These are phyloP conservation scores for Scyliorhinus canicula DNA, from an alignment of 2,797 vertebrate genomes.

Conservation along the genomic window DNA sequence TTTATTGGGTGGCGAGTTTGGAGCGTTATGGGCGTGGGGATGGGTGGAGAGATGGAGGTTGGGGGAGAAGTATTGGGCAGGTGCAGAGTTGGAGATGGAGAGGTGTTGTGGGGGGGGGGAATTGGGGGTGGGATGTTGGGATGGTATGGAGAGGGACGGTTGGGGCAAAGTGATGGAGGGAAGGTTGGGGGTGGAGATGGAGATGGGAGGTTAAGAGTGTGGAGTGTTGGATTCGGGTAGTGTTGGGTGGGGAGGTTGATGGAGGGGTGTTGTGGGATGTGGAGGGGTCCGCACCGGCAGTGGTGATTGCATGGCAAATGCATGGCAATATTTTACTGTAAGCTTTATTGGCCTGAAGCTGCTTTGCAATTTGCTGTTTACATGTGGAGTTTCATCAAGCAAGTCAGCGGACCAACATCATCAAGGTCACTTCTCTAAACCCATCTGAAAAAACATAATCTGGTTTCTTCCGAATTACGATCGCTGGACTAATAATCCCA, in stretches of 20 bases:
- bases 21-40: neutral
- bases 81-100: neutral
- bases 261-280: neutral
- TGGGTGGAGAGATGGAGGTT: neutral
- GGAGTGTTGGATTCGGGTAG: neutral
- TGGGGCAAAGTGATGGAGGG: neutral
- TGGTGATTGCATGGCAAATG: neutral
- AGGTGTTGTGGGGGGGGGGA: neutral
- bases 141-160: neutral
- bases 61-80: neutral
- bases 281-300: neutral
- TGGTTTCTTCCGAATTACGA: neutral
- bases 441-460: too few species aligned
- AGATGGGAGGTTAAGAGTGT: neutral
- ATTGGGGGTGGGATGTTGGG: neutral
- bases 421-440: neutral
- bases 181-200: neutral
- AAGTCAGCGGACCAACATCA: neutral
- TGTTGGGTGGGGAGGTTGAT: neutral
- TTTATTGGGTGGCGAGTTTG: neutral
- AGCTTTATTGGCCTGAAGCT: neutral
- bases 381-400: neutral
- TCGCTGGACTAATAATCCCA: neutral
- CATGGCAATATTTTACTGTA: neutral
- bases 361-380: neutral